Evolutionary conservation across 2,113 vertebrate genomes (phyloP).

Genomic region (Larimichthys polyactis): DNA sequence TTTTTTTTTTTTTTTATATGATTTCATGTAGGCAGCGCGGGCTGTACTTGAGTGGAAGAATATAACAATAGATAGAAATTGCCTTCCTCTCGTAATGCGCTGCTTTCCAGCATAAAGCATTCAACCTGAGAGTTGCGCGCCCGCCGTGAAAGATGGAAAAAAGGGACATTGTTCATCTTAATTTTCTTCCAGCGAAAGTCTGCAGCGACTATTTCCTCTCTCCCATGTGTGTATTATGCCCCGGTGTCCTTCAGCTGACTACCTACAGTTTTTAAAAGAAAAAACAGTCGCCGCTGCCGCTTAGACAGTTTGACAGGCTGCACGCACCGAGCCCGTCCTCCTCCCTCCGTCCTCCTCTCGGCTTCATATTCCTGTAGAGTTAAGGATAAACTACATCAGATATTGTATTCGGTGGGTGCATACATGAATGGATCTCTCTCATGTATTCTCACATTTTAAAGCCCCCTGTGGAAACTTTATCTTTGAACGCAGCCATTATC

Average conservation of each 20-base stretch:
- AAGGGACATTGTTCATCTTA: slow-evolving; percentile 55
- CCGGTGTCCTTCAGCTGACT: slow-evolving; percentile 47
- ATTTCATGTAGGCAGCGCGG: slow-evolving; percentile 55
- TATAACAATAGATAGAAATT: slow-evolving; percentile 67
- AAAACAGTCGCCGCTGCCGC: slow-evolving; percentile 6
- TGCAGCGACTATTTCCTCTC: slow-evolving; percentile 31
- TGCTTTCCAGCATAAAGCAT: slow-evolving; percentile 40
- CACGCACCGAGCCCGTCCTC: background rate
- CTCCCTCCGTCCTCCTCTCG: background rate
- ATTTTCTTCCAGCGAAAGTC: slow-evolving; percentile 50
- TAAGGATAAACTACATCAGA: slow-evolving; percentile 47
- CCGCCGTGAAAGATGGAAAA: slow-evolving; percentile 22
- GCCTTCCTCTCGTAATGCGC: slow-evolving; percentile 55
- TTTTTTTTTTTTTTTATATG: slow-evolving; percentile 46
- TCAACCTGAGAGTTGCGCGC: slow-evolving; percentile 43
- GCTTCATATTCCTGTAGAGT: slow-evolving; percentile 22
- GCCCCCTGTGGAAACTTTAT: slow-evolving; percentile 64
- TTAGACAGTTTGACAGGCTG: slow-evolving; percentile 37
- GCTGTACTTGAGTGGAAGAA: slow-evolving; percentile 52
- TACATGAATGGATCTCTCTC: slow-evolving; percentile 53
- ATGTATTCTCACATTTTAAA: slow-evolving; percentile 61
- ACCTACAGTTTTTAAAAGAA: slow-evolving; percentile 39
- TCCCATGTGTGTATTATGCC: background rate
- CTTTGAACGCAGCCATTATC: slow-evolving; percentile 62
- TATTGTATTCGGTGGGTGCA: slow-evolving; percentile 45